Evolutionary conservation across 2,797 vertebrate species (phyloP), one percentile per base, ranked within the genome.

Genomic region (Pogoniulus pusillus): DNA sequence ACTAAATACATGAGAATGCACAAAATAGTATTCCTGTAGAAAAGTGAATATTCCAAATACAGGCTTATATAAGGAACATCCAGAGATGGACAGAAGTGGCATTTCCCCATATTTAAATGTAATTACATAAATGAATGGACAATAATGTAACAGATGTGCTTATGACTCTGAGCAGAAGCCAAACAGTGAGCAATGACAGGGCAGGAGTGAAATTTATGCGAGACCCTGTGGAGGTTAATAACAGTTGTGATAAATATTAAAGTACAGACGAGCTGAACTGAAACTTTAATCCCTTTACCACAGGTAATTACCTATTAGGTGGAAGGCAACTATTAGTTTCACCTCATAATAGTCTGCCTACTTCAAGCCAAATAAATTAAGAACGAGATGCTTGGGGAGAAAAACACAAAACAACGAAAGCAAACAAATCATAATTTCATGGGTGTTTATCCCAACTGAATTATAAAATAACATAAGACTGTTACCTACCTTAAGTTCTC

Each of bases 401-500:
- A 23, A 20, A 47, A 7, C 18, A 39, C 19, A 43, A 34, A 53
- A 47, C 47, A 47, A 47, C 9, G 10, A 47, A 47, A 49, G 23
- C 23, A 74, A 11, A 19, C 47, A 85, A 76, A 14, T 18, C 16
- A 8, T 14, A 10, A 3, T 91, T 68, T 85, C 64, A 47, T 65
- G 7, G 35, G 73, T 72, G 18, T 72, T 65, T 75, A 64, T 64
- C 49, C 77, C 29, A 63, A 72, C 10, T 39, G 43, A 77, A 83
- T n/a, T 32, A 53, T 55, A 90, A 71, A 27, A 58, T 22, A 75
- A 47, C 17, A 20, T 82, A 23, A 92, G 35, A 47, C 34, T 43
- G 11, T 66, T 59, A 93, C 98, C 6, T 98, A 99, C 99, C 99
- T 99, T 99, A 60, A 99, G 98, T 95, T 99, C 99, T 94, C 98